Base-by-base conservation (phyloP, 2,113 vertebrate genomes). In the Sigmodon hispidus region DNA sequence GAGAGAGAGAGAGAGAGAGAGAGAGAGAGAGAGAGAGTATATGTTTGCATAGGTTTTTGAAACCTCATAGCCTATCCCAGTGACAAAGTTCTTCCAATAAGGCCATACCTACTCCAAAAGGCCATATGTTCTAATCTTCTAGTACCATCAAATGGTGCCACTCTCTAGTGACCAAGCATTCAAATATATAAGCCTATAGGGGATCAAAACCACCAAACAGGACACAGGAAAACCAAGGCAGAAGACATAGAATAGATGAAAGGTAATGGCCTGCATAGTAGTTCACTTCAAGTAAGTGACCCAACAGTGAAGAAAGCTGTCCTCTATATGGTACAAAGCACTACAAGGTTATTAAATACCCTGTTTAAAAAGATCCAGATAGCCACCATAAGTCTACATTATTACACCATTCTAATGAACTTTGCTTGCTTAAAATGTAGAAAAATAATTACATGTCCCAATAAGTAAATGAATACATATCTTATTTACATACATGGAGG, bases 191-290 rank as follows among this genome's bases (percentile, higher is more conserved):
- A 50, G 16, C 31, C 7, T 50, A 50, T 34, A n/a, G 17, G 12
- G 29, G 48, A 21, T 52, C 34, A 12, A 52, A 79, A 21, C 8
- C 8, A 52, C 48, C 8, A 52, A 77, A 7, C 29, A 31, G 31
- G 1, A 67, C 48, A 45, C 92, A 88, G 36, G 4, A 36, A 11
- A 22, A 17, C 1, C 10, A 10, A 61, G 0, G 5, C 65, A 63
- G 48, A 80, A 59, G 34, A 75, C 84, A 72, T 8, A 7, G 5
- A 40, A 3, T 8, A 34, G 2, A 72, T 10, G 12, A 3, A 55
- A 50, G 5, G 9, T 31, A 7, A 5, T 59, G n/a, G 3, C 6
- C 2, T 31, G 0, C 12, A 4, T 75, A n/a, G 15, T 57, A 31
- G 3, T 52, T 52, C 63, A 79, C 2, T 87, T 84, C 5, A 15